Evolutionary conservation across 2,888 invertebrate species (phyloP).

Genomic region (Melinopterus prodromus): DNA sequence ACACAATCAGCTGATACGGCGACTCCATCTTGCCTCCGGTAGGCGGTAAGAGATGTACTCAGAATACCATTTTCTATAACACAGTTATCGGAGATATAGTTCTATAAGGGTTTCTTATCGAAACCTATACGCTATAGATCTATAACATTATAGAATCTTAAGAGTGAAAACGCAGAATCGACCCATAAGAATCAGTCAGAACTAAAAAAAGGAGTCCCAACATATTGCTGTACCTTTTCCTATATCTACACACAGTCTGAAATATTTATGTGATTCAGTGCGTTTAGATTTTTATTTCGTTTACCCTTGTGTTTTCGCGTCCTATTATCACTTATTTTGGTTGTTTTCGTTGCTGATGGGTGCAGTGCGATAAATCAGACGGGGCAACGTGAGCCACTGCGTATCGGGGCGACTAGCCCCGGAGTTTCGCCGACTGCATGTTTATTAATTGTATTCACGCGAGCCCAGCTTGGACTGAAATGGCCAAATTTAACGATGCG

Average conservation of each 20-base stretch:
- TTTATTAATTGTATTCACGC: slow-evolving; percentile 26
- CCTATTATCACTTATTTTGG: not conserved
- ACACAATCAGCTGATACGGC: no score
- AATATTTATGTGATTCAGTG: not conserved
- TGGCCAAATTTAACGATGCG: slow-evolving; percentile 4
- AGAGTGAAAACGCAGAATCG: no score
- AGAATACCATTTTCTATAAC: no score
- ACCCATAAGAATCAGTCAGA: no score
- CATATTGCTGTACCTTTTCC: no score
- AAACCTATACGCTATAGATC: no score
- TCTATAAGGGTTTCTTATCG: no score
- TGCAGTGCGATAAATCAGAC: slow-evolving; percentile 24
- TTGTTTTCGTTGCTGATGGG: slow-evolving; percentile 15
- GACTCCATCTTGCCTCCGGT: no score
- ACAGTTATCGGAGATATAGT: no score
- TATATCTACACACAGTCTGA: not conserved
- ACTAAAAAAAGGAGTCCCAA: no score
- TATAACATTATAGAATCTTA: no score
- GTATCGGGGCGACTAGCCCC: slow-evolving; percentile 20
- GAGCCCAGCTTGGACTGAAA: slow-evolving; percentile 6
- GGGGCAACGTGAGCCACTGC: slow-evolving; percentile 14
- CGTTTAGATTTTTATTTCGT: not conserved
- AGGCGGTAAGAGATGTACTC: no score
- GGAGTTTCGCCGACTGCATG: slow-evolving; percentile 19
- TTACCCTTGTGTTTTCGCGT: not conserved